Evolutionary conservation across 2,113 vertebrate genomes (phyloP).

Genomic region (Mellivora capensis): DNA sequence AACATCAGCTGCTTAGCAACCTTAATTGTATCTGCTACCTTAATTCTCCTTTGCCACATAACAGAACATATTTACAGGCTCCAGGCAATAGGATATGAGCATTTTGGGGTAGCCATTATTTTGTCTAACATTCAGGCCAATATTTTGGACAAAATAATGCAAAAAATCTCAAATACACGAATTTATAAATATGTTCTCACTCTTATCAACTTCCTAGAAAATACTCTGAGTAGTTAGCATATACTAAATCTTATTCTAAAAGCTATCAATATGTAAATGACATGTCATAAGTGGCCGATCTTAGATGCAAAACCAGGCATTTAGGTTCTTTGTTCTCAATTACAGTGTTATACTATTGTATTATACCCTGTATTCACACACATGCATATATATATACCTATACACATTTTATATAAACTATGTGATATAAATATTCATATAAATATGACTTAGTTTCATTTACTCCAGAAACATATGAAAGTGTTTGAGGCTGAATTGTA

Average conservation of each 20-base stretch:
- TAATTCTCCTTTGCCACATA: background rate
- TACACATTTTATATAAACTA: background rate
- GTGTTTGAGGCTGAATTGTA: background rate
- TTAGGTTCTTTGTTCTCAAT: background rate
- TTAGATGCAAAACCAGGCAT: background rate
- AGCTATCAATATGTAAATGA: background rate
- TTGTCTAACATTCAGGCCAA: background rate
- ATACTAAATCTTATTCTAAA: background rate
- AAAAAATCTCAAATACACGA: background rate
- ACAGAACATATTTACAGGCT: background rate
- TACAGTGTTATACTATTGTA: background rate
- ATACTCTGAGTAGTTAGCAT: background rate
- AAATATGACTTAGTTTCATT: background rate
- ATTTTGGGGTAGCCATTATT: background rate
- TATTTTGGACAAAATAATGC: background rate
- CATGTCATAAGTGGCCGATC: background rate
- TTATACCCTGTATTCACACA: background rate
- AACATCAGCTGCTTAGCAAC: background rate
- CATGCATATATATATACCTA: fast-evolving
- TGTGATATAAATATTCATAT: background rate
- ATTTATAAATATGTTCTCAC: background rate
- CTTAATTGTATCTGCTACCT: background rate
- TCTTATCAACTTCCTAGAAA: background rate
- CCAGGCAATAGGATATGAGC: background rate
- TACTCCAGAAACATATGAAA: background rate